These are phyloP conservation scores for Platysternon megacephalum DNA, from an alignment of 2,113 vertebrate species.

Conservation along the genomic window DNA sequence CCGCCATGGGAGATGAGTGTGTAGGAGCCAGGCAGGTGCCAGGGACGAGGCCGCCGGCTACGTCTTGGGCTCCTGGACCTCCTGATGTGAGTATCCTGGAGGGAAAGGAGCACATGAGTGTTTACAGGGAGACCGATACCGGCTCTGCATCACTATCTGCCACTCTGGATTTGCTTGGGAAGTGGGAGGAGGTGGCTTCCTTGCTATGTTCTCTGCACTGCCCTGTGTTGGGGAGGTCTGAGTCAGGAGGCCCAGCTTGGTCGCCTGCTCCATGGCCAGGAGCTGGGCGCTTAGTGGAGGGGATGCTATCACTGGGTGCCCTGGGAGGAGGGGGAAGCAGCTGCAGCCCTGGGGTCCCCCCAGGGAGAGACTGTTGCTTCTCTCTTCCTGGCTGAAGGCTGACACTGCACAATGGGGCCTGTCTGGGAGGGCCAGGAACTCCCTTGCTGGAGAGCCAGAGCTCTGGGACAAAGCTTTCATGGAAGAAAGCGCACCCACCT, in stretches of 20 bases:
- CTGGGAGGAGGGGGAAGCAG: not conserved
- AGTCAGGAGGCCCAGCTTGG: not conserved
- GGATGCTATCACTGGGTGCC: not conserved
- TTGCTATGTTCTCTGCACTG: not conserved
- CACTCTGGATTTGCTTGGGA: not conserved
- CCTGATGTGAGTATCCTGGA: not conserved
- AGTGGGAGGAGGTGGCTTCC: not conserved
- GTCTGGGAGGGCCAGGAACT: not conserved
- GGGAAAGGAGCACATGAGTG: not conserved
- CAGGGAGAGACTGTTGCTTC: too few relatives aligned
- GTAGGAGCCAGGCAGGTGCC: not conserved
- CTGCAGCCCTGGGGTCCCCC: not conserved
- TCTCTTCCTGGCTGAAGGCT: too few relatives aligned
- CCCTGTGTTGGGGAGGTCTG: not conserved
- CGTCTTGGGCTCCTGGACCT: not conserved
- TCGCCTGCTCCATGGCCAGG: not conserved
- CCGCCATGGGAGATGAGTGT: not conserved
- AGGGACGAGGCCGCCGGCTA: fast-evolving
- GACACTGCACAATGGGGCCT: not conserved
- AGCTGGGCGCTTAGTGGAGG: not conserved
- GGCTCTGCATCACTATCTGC: not conserved
- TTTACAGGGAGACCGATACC: not conserved
- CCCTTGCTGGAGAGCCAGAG: not conserved
- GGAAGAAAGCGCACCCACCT: too few relatives aligned
- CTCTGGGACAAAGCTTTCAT: too few relatives aligned